Evolutionary conservation across 2,113 vertebrate species (phyloP), one percentile per base, ranked within the genome.

Genomic region (Indicator indicator): DNA sequence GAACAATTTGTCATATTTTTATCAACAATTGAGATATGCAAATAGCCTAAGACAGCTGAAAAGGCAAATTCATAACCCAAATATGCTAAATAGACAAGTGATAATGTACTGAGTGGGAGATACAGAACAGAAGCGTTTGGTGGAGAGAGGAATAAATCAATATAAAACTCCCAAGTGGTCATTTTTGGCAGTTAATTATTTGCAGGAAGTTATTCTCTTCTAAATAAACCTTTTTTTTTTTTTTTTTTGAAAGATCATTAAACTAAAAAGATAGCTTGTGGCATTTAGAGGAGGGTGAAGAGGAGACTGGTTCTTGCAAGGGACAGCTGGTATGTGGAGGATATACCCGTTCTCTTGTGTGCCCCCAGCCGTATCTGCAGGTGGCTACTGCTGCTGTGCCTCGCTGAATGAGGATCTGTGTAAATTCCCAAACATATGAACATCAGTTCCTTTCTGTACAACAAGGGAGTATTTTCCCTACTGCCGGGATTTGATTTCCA

Each of bases 1-100:
- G 93, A 96, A 95, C 85, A 96, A 96, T 95, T 96, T 93, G 90
- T 97, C 95, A 91, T 96, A 92, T 96, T 96, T 97, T 96, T 95
- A 95, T 93, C 95, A 94, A 95, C 94, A 95, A 97, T 95, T 88
- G 48, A 93, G 91, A 94, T 95, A 93, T 74, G 14, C 79, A 97
- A 97, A 95, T 91, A 94, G 88, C 59, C 62, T 70, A 63, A 78
- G 88, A 83, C 83, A 95, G 90, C 83, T 95, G 88, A 96, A 97
- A 91, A 95, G 73, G 95, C 83, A 96, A 94, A 93, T 93, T 91
- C 90, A 90, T 94, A 93, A 83, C 92, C 83, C 50, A 54, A 88
- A 52, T 95, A 95, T 90, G 92, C 85, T 95, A 96, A 96, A 65
- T 18, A 95, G 91, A 86, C 83, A 77, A 95, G 76, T n/a, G 87